Percentiles rank a stretch among this genome's conserved stretches.
Conservation (phyloP, 2,113 vertebrate genomes). For the Xiphophorus maculatus region DNA sequence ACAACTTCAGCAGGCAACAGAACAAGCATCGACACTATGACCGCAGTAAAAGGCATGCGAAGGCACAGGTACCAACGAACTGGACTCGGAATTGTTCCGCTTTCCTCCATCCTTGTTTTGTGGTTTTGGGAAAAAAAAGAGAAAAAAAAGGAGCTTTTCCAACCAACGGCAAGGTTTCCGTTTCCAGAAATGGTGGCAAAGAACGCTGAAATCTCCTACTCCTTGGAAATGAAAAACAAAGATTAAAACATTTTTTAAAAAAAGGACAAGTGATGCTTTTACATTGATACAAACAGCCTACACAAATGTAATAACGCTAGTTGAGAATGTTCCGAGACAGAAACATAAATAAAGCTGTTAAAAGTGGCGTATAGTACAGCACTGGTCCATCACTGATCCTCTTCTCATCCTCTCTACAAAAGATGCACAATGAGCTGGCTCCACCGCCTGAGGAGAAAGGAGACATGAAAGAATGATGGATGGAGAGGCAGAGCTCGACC, state of each 20-base stretch:
- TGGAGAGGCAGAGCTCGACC: slow-evolving; percentile 3
- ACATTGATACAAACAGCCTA: slow-evolving; percentile 86
- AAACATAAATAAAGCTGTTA: slow-evolving; percentile 94
- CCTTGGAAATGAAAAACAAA: slow-evolving; percentile 19
- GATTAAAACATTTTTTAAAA: neutral
- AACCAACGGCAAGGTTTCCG: slow-evolving; percentile 78
- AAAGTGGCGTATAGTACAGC: slow-evolving; percentile 89
- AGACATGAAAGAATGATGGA: neutral
- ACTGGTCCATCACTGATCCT: slow-evolving; percentile 82
- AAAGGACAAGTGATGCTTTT: slow-evolving; percentile 70
- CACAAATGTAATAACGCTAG: slow-evolving; percentile 67
- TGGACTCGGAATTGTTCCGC: slow-evolving; percentile 59
- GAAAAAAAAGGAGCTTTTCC: slow-evolving; percentile 49
- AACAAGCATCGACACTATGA: slow-evolving; percentile 72
- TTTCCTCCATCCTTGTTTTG: slow-evolving; percentile 46
- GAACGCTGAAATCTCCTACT: slow-evolving; percentile 72
- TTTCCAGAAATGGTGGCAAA: slow-evolving; percentile 70
- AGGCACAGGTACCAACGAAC: slow-evolving; percentile 79
- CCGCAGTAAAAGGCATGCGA: slow-evolving; percentile 74
- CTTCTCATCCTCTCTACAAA: slow-evolving; percentile 55
- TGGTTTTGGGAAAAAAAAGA: slow-evolving; percentile 34
- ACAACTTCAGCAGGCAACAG: slow-evolving; percentile 80
- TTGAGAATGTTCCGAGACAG: slow-evolving; percentile 76
- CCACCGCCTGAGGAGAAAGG: slow-evolving; percentile 58
- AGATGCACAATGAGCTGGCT: slow-evolving; percentile 61